Evolutionary conservation across 2,113 vertebrate species (phyloP).

Genomic region (Tylochromis polylepis): DNA sequence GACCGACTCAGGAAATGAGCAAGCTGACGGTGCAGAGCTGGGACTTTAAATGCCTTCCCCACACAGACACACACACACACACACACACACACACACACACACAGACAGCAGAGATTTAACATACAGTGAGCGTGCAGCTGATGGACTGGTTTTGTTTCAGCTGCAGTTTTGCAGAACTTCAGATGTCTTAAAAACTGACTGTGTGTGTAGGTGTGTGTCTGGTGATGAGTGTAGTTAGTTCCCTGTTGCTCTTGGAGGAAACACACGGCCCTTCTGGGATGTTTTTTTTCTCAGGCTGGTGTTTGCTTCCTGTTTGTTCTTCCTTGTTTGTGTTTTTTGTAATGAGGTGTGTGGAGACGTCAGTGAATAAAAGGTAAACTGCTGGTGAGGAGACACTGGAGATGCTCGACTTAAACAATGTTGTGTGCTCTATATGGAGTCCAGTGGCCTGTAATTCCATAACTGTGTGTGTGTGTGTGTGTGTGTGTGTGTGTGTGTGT

Average conservation of each 20-base stretch:
- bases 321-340: background rate
- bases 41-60: slow-evolving; percentile 32
- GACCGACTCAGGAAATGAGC: slow-evolving; percentile 34
- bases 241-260: background rate
- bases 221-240: background rate
- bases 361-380: background rate
- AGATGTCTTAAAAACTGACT: background rate
- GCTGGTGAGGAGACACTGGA: background rate
- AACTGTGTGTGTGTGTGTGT: background rate
- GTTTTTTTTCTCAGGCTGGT: background rate
- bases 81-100: background rate
- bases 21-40: slow-evolving; percentile 32
- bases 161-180: background rate
- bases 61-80: background rate
- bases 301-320: background rate
- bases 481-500: background rate
- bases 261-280: background rate
- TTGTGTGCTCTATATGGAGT: background rate
- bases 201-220: background rate
- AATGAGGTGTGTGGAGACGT: background rate
- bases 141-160: background rate
- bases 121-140: background rate
- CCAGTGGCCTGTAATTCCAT: background rate
- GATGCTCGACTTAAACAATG: background rate
- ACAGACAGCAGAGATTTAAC: background rate